Conservation (phyloP, 2,888 invertebrate genomes). For the Pammene aurita region DNA sequence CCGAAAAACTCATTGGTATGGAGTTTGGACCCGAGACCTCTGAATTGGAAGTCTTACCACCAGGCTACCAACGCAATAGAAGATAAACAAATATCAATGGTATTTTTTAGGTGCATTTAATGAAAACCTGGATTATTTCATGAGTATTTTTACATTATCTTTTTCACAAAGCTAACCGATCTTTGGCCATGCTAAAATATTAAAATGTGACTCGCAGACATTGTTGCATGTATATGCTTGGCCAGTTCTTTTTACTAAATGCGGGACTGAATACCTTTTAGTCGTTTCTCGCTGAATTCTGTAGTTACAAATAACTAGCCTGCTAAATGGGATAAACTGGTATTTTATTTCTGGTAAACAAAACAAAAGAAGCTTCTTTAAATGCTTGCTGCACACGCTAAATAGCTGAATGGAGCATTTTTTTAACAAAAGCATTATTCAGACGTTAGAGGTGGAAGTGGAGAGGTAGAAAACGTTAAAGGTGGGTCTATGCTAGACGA, state of each 20-base stretch:
- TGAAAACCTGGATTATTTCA: too few relatives aligned
- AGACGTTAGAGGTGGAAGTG: too few relatives aligned
- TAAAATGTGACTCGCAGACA: not conserved
- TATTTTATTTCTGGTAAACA: constrained; percentile 13
- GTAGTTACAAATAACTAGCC: constrained; percentile 8
- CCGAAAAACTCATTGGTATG: too few relatives aligned
- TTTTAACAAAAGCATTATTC: too few relatives aligned
- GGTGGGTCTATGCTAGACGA: too few relatives aligned
- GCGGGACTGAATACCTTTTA: not conserved
- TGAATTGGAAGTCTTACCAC: too few relatives aligned
- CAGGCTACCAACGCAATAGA: too few relatives aligned
- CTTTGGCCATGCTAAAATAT: not conserved
- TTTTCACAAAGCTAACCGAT: not conserved
- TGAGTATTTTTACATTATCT: not conserved
- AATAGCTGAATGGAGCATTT: constrained; percentile 1
- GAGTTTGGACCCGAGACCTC: too few relatives aligned
- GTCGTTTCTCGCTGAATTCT: constrained; percentile 8
- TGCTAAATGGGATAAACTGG: constrained; percentile 16
- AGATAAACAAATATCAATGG: too few relatives aligned
- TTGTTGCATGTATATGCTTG: not conserved
- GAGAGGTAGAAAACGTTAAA: too few relatives aligned
- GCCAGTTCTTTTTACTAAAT: constrained; percentile 10
- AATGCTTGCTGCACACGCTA: not conserved
- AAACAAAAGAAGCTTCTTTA: constrained; percentile 15
- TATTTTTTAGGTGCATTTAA: too few relatives aligned